These are phyloP conservation scores for Lithodes maja DNA, from an alignment of 2,888 invertebrate species.

Conservation along the genomic window DNA sequence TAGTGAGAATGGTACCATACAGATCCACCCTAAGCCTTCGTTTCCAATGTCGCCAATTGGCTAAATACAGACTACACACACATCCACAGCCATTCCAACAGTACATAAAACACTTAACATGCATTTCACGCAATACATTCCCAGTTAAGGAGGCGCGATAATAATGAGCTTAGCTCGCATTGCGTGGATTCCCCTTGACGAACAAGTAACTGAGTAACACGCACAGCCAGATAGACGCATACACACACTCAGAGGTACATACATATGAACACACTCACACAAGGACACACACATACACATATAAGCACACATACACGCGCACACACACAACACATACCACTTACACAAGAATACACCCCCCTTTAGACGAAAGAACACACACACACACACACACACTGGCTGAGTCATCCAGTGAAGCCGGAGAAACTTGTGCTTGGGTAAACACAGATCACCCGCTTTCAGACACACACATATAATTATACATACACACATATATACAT, in stretches of 20 bases:
- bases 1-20: too few relatives aligned
- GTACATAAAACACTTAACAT: too few relatives aligned
- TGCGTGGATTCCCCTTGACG: too few relatives aligned
- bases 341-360: too few relatives aligned
- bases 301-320: background rate
- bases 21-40: too few relatives aligned
- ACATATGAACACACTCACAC: constrained; percentile 15
- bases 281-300: background rate
- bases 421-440: background rate
- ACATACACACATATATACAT: too few relatives aligned
- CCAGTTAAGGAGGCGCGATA: too few relatives aligned
- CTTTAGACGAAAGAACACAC: background rate
- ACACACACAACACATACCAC: constrained; percentile 17
- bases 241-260: background rate
- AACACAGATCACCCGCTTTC: background rate
- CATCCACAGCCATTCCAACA: too few relatives aligned
- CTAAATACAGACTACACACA: too few relatives aligned
- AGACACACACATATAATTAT: background rate
- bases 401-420: background rate
- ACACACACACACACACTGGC: background rate
- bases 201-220: background rate
- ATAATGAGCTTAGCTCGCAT: too few relatives aligned
- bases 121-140: too few relatives aligned
- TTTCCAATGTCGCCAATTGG: too few relatives aligned
- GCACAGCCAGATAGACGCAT: background rate